phyloP scores from a whole-genome alignment of 2,113 vertebrate genomes.

The Hipposideros armiger region DNA sequence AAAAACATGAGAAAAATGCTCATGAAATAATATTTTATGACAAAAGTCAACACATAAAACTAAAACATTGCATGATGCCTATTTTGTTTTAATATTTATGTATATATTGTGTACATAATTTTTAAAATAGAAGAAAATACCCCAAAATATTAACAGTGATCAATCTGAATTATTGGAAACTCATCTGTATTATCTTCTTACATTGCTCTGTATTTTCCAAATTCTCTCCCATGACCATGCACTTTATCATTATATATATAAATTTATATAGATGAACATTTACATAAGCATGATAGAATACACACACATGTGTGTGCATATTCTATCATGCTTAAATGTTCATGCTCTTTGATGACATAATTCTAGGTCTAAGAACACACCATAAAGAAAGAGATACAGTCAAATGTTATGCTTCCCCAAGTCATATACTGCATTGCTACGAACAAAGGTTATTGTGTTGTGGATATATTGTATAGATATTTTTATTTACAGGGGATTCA shows the following conservation, averaged over 20 bases:
- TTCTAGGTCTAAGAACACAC: constrained; percentile 22
- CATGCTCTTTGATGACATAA: neutral
- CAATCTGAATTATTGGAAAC: neutral
- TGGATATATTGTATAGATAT: neutral
- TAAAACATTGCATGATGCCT: neutral
- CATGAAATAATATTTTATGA: neutral
- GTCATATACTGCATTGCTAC: neutral
- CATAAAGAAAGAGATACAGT: neutral
- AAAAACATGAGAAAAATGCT: constrained; percentile 11
- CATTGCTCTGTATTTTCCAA: neutral
- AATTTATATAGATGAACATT: neutral
- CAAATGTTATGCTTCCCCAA: neutral
- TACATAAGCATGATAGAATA: neutral
- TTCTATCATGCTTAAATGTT: neutral
- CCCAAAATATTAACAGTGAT: neutral
- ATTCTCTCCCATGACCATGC: neutral
- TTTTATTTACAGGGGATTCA: constrained; percentile 36
- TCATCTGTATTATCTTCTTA: neutral
- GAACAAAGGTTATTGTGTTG: neutral
- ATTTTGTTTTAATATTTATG: neutral
- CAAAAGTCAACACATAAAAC: neutral
- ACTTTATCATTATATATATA: neutral
- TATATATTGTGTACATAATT: neutral
- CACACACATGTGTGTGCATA: neutral
- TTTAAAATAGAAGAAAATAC: constrained; percentile 32